Conservation (phyloP, 2,888 invertebrate species). For the Rosalia funebris region DNA sequence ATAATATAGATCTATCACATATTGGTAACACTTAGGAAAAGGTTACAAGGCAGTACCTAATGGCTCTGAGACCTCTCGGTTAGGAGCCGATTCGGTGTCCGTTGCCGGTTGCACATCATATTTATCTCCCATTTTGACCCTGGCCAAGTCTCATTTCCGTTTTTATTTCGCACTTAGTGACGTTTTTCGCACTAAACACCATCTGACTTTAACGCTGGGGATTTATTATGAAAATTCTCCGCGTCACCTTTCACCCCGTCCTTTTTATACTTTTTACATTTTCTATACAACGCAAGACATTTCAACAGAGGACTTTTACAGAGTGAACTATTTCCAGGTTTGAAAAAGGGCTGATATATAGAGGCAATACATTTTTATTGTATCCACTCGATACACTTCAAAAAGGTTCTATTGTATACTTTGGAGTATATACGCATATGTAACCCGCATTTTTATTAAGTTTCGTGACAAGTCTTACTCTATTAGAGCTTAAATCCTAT, state of each 20-base stretch:
- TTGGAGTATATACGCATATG: no score
- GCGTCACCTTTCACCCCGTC: constrained; percentile 4
- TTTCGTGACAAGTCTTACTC: no score
- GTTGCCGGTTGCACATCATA: constrained; percentile 39
- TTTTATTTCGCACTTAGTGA: constrained; percentile 41
- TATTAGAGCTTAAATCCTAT: no score
- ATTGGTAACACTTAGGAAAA: constrained; percentile 1
- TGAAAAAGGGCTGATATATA: background rate
- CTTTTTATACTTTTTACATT: constrained; percentile 4
- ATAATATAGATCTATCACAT: no score
- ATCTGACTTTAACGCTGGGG: constrained; percentile 11
- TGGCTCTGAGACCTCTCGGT: constrained; percentile 3
- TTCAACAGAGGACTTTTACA: background rate
- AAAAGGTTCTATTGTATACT: no score
- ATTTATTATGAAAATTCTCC: constrained; percentile 12
- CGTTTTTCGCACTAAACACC: constrained; percentile 25
- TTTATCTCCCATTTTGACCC: constrained; percentile 39
- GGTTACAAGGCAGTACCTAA: constrained; percentile 10
- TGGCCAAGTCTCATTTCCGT: constrained; percentile 40
- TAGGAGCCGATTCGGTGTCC: constrained; percentile 27
- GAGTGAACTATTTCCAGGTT: background rate
- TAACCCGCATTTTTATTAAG: no score
- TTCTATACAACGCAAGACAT: background rate
- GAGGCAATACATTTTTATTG: no score
- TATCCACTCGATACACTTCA: no score